A percentile compares a stretch with the other conserved stretches of the same genome.
phyloP scores from a whole-genome alignment of 2,797 vertebrate genomes.

The Cichlasoma orientale region DNA sequence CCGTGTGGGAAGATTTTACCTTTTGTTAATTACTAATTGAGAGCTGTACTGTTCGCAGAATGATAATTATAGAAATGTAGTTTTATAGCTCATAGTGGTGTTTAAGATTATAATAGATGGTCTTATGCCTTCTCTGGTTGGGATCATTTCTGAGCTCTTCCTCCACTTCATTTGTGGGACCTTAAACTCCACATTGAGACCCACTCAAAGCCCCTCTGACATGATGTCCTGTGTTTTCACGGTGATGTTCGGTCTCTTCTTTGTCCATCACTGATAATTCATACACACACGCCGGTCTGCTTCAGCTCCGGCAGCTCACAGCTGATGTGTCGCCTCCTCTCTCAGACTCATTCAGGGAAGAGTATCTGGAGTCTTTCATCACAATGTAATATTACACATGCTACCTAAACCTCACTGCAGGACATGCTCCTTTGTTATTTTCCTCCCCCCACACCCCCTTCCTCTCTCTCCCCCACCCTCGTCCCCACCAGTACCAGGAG shows the following conservation, averaged over 20 bases:
- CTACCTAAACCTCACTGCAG: conserved; percentile 86
- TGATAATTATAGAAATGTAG: conserved; percentile 12
- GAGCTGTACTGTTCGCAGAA: not conserved
- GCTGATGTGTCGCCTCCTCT: not conserved
- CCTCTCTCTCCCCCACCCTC: conserved; percentile 61
- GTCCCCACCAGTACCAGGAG: conserved; percentile 89
- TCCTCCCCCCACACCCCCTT: conserved; percentile 78
- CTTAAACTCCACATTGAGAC: conserved; percentile 20
- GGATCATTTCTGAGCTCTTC: conserved; percentile 18
- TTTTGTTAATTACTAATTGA: not conserved
- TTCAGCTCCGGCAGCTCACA: not conserved
- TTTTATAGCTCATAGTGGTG: conserved; percentile 9
- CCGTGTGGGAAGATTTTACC: not conserved
- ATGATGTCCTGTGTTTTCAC: not conserved
- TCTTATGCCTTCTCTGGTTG: conserved; percentile 11
- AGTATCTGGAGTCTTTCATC: conserved; percentile 10
- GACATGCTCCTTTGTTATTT: conserved; percentile 95
- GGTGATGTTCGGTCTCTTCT: not conserved
- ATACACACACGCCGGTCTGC: not conserved
- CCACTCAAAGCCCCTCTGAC: not conserved
- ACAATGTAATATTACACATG: not conserved
- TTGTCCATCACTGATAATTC: not conserved
- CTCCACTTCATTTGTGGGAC: not conserved
- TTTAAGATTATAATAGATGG: conserved; percentile 21
- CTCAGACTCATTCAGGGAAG: not conserved